Base-by-base conservation (phyloP, 2,113 vertebrate genomes). In the Pachycephala philippinensis region DNA sequence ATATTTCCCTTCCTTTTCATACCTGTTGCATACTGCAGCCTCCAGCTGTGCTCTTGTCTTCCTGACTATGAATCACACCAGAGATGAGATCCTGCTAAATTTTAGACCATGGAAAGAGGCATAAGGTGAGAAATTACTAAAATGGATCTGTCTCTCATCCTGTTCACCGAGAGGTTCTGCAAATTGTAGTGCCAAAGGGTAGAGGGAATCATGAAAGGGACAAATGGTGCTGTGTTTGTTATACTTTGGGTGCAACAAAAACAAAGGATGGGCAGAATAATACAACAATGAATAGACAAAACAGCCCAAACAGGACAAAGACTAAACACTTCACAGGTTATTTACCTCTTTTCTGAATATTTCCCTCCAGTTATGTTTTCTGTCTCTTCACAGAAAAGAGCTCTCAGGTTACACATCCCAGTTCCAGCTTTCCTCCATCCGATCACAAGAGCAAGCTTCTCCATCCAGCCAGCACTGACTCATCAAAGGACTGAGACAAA, bases 301-400 rank as follows among this genome's bases (percentile, higher is more conserved):
- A 35, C 14, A 77, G 49, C 20, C 26, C 31, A 33, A 84, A 72
- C 8, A 69, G 49, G 35, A 93, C 47, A 91, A 80, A 80, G 27
- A 74, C 30, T 31, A 77, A 64, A 40, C 35, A 44, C 6, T 71
- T 84, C 65, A 79, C 42, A 87, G 50, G 33, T 47, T 88, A 84
- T 90, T 96, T 97, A 96, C 92, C 87, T 95, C 39, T 87, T 72
- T 56, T 60, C n/a, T 76, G 78, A 87, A 37, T 5, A 23, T 47
- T 71, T 47, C 11, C 9, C 17, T 90, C 44, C 31, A 39, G 47
- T 31, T 81, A 42, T 2, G 17, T 47, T 69, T 79, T 37, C 57
- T 21, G 10, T 14, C 15, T 82, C 70, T 82, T 76, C 70, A 40
- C 1, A 3, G 33, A 70, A 71, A 81, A 35, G 30, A 81, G 6